Evolutionary conservation across 1,140 invertebrate species (phyloP).

Genomic region (Scaptodrosophila lebanonensis): DNA sequence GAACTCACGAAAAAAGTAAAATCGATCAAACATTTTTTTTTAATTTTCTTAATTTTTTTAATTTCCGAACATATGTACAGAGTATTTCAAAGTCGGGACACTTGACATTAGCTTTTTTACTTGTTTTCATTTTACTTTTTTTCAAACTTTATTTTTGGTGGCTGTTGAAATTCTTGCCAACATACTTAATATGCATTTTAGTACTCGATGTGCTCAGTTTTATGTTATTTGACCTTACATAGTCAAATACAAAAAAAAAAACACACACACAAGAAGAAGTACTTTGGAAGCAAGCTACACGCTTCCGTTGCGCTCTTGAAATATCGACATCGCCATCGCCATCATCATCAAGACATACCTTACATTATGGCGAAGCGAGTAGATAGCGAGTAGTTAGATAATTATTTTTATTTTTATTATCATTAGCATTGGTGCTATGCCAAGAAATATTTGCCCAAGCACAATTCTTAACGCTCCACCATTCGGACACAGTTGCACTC

Average conservation of each 20-base stretch:
- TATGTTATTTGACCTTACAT: constrained; percentile 54
- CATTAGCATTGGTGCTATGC: too few species aligned
- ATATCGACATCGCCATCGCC: constrained; percentile 3
- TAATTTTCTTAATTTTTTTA: too few species aligned
- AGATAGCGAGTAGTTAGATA: constrained; percentile 48
- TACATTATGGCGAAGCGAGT: too few species aligned
- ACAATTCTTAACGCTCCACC: too few species aligned
- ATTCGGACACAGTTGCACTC: constrained; percentile 12
- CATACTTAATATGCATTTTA: constrained; percentile 65
- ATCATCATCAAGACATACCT: constrained; percentile 22
- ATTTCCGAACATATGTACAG: too few species aligned
- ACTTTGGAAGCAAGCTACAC: constrained; percentile 30
- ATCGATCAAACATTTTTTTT: too few species aligned
- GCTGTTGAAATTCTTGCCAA: constrained; percentile 29
- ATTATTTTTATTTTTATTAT: constrained; percentile 43
- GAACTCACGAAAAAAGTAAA: too few species aligned
- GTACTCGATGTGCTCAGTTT: constrained; percentile 26
- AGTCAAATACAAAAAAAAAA: constrained; percentile 1
- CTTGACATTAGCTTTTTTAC: constrained; percentile 29
- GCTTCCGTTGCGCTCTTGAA: constrained; percentile 37
- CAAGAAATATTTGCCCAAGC: too few species aligned
- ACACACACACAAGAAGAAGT: constrained; percentile 3
- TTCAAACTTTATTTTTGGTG: constrained; percentile 21
- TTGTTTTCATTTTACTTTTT: constrained; percentile 15
- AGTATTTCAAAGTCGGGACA: too few species aligned